A percentile compares a stretch with the other conserved stretches of the same genome.
phyloP scores from a whole-genome alignment of 2,888 invertebrate genomes.

The Scaptomyza caliginosa region DNA sequence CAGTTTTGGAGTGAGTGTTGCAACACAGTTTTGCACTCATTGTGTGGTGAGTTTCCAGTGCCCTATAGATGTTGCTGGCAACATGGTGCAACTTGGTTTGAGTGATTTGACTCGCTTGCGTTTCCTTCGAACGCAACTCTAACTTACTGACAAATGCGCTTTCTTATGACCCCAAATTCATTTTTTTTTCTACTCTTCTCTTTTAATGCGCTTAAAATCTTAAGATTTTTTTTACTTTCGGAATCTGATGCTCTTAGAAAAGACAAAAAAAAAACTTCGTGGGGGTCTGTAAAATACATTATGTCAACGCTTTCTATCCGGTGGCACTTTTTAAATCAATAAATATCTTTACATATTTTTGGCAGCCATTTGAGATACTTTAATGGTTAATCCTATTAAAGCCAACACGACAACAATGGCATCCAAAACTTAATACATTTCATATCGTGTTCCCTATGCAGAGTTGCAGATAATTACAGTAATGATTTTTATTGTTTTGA shows the following conservation, averaged over 20 bases:
- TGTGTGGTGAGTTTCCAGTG: constrained; percentile 19
- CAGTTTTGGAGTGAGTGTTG: not conserved
- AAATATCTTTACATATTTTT: constrained; percentile 59
- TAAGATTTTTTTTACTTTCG: constrained; percentile 34
- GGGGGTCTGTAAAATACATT: constrained; percentile 47
- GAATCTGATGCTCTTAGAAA: not conserved
- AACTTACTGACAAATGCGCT: constrained; percentile 37
- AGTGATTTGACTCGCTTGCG: constrained; percentile 14
- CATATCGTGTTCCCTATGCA: not conserved
- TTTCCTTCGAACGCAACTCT: constrained; percentile 8
- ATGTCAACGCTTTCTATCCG: constrained; percentile 63
- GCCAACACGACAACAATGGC: constrained; percentile 35
- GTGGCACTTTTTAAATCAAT: constrained; percentile 52
- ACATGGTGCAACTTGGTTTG: constrained; percentile 34
- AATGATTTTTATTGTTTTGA: not conserved
- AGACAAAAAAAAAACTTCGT: not conserved
- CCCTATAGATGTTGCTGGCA: constrained; percentile 42
- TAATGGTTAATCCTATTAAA: constrained; percentile 60
- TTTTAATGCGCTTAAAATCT: constrained; percentile 68
- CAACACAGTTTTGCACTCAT: constrained; percentile 10
- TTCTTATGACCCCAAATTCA: constrained; percentile 23
- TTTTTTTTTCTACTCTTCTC: constrained; percentile 3
- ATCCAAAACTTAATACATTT: not conserved
- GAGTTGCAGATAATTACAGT: not conserved
- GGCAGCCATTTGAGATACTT: constrained; percentile 48